These are phyloP conservation scores for Platypus cylindrus DNA, from an alignment of 2,888 invertebrate genomes.

Conservation along the genomic window DNA sequence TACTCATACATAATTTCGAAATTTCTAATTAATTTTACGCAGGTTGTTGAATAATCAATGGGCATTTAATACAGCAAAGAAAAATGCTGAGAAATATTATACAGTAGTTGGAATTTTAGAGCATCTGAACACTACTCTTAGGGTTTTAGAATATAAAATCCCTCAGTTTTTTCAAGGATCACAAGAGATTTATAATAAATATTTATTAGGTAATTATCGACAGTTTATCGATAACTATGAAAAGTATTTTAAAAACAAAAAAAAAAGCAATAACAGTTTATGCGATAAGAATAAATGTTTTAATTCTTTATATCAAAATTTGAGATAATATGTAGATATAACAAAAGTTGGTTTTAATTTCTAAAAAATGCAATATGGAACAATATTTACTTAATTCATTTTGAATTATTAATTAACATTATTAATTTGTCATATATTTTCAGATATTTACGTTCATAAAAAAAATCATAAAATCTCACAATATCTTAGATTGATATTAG, in stretches of 20 bases:
- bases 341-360: slow-evolving; percentile 1
- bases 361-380: too few species aligned
- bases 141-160: slow-evolving; percentile 38
- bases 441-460: slow-evolving; percentile 18
- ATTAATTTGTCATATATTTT: too few species aligned
- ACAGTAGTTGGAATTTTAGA: slow-evolving; percentile 47
- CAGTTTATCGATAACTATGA: slow-evolving; percentile 19
- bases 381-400: too few species aligned
- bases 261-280: slow-evolving; percentile 9
- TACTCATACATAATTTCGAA: not conserved
- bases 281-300: too few species aligned
- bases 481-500: slow-evolving; percentile 23
- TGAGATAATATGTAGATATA: too few species aligned
- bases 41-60: slow-evolving; percentile 41
- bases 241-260: slow-evolving; percentile 8
- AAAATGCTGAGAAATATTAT: slow-evolving; percentile 44
- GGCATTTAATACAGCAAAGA: slow-evolving; percentile 43
- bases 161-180: slow-evolving; percentile 47
- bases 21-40: slow-evolving; percentile 6
- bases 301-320: too few species aligned
- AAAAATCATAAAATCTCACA: slow-evolving; percentile 16
- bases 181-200: slow-evolving; percentile 35
- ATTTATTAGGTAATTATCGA: slow-evolving; percentile 41
- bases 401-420: too few species aligned
- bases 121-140: slow-evolving; percentile 42